Percentiles rank a stretch among this genome's conserved stretches.
Conservation (phyloP, 2,113 vertebrate species). For the Rhipidura dahli region DNA sequence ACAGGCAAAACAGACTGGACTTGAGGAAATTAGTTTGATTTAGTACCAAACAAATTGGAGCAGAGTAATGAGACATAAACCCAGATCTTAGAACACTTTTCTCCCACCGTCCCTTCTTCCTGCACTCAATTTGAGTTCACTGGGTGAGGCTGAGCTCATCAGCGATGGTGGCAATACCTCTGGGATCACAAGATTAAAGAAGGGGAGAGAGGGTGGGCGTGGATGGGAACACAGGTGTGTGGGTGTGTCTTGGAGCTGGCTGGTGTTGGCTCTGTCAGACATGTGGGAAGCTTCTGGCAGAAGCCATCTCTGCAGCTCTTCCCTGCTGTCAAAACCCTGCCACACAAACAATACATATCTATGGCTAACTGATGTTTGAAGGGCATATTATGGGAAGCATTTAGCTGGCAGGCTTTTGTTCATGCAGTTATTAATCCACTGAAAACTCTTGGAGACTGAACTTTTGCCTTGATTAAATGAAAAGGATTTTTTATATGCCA, state of each 20-base stretch:
- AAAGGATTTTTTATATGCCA: neutral
- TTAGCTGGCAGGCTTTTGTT: neutral
- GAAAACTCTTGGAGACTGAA: neutral
- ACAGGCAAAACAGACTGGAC: neutral
- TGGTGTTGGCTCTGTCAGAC: neutral
- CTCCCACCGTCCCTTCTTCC: neutral
- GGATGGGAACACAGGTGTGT: accelerated
- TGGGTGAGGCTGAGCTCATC: neutral
- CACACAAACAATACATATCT: neutral
- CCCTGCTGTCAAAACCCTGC: accelerated
- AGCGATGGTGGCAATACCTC: accelerated
- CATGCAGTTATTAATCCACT: neutral
- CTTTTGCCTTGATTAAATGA: neutral
- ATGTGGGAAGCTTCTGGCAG: neutral
- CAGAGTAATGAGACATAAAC: neutral
- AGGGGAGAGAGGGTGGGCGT: no score
- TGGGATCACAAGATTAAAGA: neutral
- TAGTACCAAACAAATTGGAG: neutral
- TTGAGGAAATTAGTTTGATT: neutral
- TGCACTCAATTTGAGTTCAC: neutral
- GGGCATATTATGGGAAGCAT: neutral
- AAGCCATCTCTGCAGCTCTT: neutral
- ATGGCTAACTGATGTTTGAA: neutral
- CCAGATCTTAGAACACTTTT: neutral
- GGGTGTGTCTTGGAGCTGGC: neutral